Percentiles rank a stretch among this genome's conserved stretches.
These are phyloP conservation scores for Gisinianus flammeolus DNA, from an alignment of 2,888 invertebrate species.

Conservation along the genomic window DNA sequence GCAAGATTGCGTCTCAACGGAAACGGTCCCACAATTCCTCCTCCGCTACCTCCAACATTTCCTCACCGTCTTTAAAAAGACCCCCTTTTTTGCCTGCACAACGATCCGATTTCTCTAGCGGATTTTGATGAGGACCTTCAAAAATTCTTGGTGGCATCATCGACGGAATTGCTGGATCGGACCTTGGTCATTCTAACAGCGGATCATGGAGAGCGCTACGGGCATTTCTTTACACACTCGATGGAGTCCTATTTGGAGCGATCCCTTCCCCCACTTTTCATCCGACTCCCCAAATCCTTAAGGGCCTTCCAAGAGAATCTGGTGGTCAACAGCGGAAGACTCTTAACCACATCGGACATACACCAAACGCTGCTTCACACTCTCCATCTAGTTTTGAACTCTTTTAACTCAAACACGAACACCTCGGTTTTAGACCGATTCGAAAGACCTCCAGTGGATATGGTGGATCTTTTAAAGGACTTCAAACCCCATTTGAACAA, in stretches of 20 bases:
- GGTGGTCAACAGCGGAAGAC: neutral
- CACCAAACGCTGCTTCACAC: neutral
- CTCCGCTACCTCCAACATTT: neutral
- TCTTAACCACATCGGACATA: neutral
- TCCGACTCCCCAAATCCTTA: neutral
- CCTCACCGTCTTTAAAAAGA: neutral
- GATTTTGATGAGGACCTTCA: neutral
- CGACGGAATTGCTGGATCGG: neutral
- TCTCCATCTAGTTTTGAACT: neutral
- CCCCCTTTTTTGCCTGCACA: neutral
- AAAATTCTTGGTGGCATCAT: neutral
- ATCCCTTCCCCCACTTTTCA: neutral
- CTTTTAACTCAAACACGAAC: neutral
- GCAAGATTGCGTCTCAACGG: conserved; percentile 1
- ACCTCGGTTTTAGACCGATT: neutral
- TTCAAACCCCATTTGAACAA: neutral
- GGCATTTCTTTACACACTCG: neutral
- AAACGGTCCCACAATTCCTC: conserved; percentile 12
- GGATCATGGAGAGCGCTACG: neutral
- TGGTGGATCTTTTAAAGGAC: too few species aligned
- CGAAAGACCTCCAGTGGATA: too few species aligned
- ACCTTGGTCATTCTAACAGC: neutral
- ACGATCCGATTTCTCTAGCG: neutral
- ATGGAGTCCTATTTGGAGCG: neutral
- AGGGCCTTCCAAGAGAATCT: neutral